Conservation (phyloP, 2,113 vertebrate genomes). For the Zosterops borbonicus region DNA sequence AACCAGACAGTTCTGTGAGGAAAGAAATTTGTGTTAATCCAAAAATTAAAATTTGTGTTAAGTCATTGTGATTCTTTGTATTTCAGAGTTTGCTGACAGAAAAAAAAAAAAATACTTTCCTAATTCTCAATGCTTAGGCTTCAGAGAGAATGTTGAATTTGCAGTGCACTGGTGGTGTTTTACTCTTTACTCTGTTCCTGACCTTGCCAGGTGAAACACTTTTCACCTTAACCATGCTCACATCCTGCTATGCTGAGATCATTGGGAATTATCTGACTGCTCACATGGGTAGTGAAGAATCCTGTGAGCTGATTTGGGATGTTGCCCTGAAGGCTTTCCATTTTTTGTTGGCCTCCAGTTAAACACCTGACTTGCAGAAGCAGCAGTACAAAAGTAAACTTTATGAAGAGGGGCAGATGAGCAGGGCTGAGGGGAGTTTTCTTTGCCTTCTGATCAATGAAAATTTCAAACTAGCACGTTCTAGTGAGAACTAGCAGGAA, state of each 20-base stretch:
- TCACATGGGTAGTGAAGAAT: fast-evolving
- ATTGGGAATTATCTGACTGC: fast-evolving
- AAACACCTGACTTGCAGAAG: not conserved
- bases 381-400: not conserved
- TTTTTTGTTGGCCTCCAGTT: not conserved
- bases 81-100: not conserved
- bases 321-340: not conserved
- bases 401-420: not conserved
- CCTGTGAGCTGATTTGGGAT: not conserved
- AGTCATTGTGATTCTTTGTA: not conserved
- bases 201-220: not conserved
- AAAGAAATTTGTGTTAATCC: not conserved
- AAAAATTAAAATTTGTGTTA: not conserved
- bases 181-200: not conserved
- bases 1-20: not conserved
- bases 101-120: not conserved
- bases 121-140: not conserved
- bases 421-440: not conserved
- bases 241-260: fast-evolving
- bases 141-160: not conserved
- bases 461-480: not conserved
- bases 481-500: not conserved
- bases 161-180: not conserved
- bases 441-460: not conserved
- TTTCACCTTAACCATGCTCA: not conserved